Conservation (phyloP, 2,888 invertebrate genomes). For the Parnassius mnemosyne region DNA sequence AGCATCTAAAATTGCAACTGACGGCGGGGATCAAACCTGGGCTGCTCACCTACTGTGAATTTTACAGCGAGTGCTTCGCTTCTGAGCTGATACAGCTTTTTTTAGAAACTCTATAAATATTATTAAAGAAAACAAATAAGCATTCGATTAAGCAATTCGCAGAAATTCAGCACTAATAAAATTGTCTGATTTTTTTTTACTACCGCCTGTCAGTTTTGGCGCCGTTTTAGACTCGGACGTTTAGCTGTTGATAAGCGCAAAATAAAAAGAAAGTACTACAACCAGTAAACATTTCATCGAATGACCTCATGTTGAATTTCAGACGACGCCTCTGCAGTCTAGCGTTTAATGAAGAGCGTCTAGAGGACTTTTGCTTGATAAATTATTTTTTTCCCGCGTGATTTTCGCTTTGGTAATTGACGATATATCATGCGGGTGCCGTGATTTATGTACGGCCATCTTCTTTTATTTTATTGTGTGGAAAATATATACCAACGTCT, state of each 20-base stretch:
- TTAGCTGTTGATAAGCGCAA: conserved; percentile 16
- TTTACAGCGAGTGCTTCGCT: no score
- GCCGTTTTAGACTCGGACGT: conserved; percentile 4
- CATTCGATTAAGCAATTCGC: background rate
- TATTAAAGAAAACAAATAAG: no score
- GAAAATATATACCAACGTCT: conserved; percentile 2
- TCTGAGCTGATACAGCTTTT: no score
- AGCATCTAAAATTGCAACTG: no score
- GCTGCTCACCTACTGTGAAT: no score
- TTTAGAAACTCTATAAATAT: no score
- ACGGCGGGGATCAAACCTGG: no score
- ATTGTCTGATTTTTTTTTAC: background rate
- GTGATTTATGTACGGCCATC: conserved; percentile 19
- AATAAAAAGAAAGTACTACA: conserved; percentile 24
- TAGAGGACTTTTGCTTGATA: conserved; percentile 58
- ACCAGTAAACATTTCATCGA: conserved; percentile 29
- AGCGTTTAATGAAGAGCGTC: conserved; percentile 39
- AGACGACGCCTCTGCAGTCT: conserved; percentile 34
- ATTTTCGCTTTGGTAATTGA: conserved; percentile 20
- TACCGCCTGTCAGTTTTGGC: conserved; percentile 7
- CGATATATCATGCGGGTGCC: conserved; percentile 14
- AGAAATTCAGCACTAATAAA: background rate
- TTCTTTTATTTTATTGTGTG: conserved; percentile 8
- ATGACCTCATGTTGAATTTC: conserved; percentile 24
- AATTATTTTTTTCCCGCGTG: conserved; percentile 42